Evolutionary conservation across 2,888 invertebrate genomes (phyloP), one percentile per base, ranked within the genome.

Genomic region (Operophtera brumata): DNA sequence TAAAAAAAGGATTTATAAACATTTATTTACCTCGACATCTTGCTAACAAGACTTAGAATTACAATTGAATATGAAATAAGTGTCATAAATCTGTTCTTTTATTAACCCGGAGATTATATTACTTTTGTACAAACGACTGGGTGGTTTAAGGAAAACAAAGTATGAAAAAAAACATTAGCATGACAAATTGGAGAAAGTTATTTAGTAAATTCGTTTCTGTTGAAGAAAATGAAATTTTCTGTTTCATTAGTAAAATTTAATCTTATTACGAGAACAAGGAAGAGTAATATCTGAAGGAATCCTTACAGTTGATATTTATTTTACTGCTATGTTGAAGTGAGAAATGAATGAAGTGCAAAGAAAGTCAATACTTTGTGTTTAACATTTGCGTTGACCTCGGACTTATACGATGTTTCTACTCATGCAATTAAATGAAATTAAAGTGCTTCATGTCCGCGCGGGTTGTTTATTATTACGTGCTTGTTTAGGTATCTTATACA

Each of bases 211-310:
- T 79, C 70, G 66, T 78, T 81, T 75, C 72, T 67, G 69, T 69
- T 74, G 67, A 74, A 75, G 75, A 81, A 80, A 82, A 83, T 81
- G 81, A 77, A 75, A 84, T 86, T 84, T 86, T 86, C 81, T 81
- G 80, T 86, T 86, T 84, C 86, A 86, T 86, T 85, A 83, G 82
- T 83, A 80, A 82, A 84, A 83, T 85, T 83, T 82, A 80, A 86
- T 86, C 80, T 82, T 80, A 82, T 85, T 82, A 85, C 73, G 71
- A 70, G 61, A 64, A 69, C 74, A 70, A 74, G 74, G 71, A 71
- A 70, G 67, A 76, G 79, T 71, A 77, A 77, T 79, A 78, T 82
- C 78, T 71, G 65, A 68, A 77, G 71, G 70, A 80, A 80, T 77
- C 73, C 69, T 75, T 74, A 72, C 78, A 74, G 78, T 67, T 71